These are phyloP conservation scores for Agonopterix subpropinquella DNA, from an alignment of 2,888 invertebrate genomes.

Conservation along the genomic window DNA sequence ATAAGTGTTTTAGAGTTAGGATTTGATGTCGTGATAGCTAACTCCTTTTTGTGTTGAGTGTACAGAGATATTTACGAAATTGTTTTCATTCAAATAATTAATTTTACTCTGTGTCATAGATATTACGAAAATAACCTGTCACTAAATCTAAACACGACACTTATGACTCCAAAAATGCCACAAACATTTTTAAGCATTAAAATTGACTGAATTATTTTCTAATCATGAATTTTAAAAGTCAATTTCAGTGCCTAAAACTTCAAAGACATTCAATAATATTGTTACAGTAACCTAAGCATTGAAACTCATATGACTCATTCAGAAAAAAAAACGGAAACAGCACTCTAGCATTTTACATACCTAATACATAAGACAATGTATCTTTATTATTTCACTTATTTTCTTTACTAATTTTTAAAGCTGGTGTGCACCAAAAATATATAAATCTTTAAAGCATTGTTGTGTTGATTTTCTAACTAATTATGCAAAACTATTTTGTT, in stretches of 20 bases:
- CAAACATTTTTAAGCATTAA: conserved; percentile 20
- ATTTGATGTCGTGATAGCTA: conserved; percentile 69
- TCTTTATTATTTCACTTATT: conserved; percentile 42
- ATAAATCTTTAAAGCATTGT: conserved; percentile 11
- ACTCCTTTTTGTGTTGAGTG: conserved; percentile 38
- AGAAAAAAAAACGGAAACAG: conserved; percentile 38
- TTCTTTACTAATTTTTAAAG: conserved; percentile 6
- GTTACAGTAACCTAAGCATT: not conserved
- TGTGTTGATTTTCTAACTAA: too few relatives aligned
- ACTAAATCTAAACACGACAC: conserved; percentile 17
- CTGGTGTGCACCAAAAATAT: conserved; percentile 15
- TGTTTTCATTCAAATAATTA: conserved; percentile 11
- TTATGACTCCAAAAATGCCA: conserved; percentile 24
- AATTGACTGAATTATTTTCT: conserved; percentile 15
- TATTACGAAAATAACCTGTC: conserved; percentile 28
- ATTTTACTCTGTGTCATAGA: conserved; percentile 9
- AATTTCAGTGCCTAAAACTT: conserved; percentile 27
- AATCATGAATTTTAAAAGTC: conserved; percentile 7
- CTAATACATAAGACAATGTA: conserved; percentile 42
- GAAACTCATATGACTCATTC: conserved; percentile 1
- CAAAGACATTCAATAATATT: not conserved
- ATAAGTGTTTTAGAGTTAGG: conserved; percentile 64
- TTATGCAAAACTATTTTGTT: too few relatives aligned
- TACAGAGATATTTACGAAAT: conserved; percentile 24
- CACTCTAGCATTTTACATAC: conserved; percentile 51